Conservation (phyloP, 2,113 vertebrate genomes). For the Microtus ochrogaster region DNA sequence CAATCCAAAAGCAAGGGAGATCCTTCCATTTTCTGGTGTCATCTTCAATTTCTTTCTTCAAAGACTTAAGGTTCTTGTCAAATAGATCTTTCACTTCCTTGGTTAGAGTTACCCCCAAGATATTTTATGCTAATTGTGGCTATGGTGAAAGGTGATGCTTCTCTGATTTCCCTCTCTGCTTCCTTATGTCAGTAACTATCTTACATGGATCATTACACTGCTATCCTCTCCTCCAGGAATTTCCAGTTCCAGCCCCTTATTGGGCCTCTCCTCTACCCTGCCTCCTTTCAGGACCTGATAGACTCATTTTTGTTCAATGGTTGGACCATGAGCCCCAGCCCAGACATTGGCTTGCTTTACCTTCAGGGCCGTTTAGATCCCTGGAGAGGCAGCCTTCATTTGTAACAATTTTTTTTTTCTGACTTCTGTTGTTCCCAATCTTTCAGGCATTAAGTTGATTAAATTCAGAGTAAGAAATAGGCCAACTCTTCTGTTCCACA, state of each 20-base stretch:
- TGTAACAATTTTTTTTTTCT: slow-evolving; percentile 24
- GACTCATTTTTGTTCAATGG: not conserved
- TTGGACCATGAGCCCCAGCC: not conserved
- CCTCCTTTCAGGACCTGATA: not conserved
- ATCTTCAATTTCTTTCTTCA: too few species aligned
- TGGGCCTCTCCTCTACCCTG: not conserved
- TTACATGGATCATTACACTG: too few species aligned
- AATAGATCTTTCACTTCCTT: too few species aligned
- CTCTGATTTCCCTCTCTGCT: too few species aligned
- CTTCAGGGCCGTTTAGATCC: not conserved
- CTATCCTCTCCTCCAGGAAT: not conserved
- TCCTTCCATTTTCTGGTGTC: too few species aligned
- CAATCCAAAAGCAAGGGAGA: too few species aligned
- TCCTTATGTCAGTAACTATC: not conserved
- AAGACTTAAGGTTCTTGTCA: too few species aligned
- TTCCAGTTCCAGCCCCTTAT: not conserved
- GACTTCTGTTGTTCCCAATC: slow-evolving; percentile 34
- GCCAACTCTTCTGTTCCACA: slow-evolving; percentile 53
- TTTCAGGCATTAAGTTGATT: slow-evolving; percentile 73
- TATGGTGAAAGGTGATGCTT: too few species aligned
- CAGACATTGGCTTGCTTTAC: not conserved
- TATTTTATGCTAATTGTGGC: too few species aligned
- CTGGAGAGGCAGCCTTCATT: slow-evolving; percentile 34
- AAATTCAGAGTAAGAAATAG: slow-evolving; percentile 70
- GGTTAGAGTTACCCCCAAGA: too few species aligned